A percentile compares a stretch with the other conserved stretches of the same genome.
These are phyloP conservation scores for Podarcis raffonei DNA, from an alignment of 2,113 vertebrate species.

Conservation along the genomic window DNA sequence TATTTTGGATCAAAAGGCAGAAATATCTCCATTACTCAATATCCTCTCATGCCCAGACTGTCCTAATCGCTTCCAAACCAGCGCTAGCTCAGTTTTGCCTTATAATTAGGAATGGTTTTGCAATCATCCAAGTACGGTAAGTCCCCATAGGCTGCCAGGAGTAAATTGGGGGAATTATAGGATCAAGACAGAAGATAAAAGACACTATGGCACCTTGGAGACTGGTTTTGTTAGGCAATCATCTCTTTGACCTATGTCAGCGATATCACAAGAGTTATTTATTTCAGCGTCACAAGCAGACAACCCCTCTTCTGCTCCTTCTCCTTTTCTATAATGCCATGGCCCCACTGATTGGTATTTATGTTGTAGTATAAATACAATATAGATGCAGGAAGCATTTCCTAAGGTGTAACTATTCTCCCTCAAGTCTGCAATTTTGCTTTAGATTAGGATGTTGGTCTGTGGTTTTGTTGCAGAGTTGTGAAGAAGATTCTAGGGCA, in stretches of 20 bases:
- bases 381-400: background rate
- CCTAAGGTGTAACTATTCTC: background rate
- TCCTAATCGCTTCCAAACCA: background rate
- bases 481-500: background rate
- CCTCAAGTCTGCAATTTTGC: background rate
- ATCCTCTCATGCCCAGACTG: background rate
- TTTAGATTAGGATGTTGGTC: background rate
- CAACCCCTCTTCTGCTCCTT: background rate
- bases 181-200: background rate
- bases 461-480: background rate
- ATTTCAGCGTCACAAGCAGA: background rate
- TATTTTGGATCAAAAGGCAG: background rate
- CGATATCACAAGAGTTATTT: background rate
- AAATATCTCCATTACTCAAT: background rate
- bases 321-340: background rate
- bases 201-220: background rate
- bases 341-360: background rate
- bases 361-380: background rate
- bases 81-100: background rate
- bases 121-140: background rate
- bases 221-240: background rate
- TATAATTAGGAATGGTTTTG: background rate
- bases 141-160: background rate
- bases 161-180: background rate
- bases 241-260: background rate